Conservation (phyloP, 2,888 invertebrate genomes). For the Eristalinus sepulchralis region DNA sequence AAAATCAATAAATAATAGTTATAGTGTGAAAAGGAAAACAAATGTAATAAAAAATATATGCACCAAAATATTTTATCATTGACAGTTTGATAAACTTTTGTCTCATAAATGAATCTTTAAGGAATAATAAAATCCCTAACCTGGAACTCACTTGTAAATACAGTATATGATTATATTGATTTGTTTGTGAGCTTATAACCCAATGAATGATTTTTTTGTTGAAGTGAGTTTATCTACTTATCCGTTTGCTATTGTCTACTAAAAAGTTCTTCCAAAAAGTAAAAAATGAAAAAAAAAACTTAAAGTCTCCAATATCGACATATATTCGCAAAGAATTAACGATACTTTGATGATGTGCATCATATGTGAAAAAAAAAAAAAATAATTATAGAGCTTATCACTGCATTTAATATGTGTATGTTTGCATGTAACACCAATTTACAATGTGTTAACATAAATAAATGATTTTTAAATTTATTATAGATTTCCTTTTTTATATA, state of each 20-base stretch:
- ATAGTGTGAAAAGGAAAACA: conserved; percentile 12
- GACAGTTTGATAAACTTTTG: neutral
- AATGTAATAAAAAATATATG: conserved; percentile 17
- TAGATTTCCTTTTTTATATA: neutral
- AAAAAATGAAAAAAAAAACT: neutral
- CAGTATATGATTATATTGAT: neutral
- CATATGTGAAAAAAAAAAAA: neutral
- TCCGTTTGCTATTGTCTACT: conserved; percentile 9
- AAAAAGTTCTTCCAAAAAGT: conserved; percentile 43
- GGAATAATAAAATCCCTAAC: neutral
- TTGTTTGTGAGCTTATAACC: neutral
- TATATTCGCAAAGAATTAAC: conserved; percentile 13
- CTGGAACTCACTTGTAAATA: conserved; percentile 2
- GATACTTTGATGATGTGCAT: neutral
- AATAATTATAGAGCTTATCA: conserved; percentile 19
- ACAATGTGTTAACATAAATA: neutral
- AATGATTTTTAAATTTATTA: conserved; percentile 1
- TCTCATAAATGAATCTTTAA: neutral
- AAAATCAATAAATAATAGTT: neutral
- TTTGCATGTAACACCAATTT: neutral
- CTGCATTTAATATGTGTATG: conserved; percentile 40
- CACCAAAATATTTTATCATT: conserved; percentile 17
- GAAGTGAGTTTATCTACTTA: neutral
- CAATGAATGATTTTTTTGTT: neutral
- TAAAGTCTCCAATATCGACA: conserved; percentile 18